These are phyloP conservation scores for Bombyx huttoni DNA, from an alignment of 2,888 invertebrate species.

Conservation along the genomic window DNA sequence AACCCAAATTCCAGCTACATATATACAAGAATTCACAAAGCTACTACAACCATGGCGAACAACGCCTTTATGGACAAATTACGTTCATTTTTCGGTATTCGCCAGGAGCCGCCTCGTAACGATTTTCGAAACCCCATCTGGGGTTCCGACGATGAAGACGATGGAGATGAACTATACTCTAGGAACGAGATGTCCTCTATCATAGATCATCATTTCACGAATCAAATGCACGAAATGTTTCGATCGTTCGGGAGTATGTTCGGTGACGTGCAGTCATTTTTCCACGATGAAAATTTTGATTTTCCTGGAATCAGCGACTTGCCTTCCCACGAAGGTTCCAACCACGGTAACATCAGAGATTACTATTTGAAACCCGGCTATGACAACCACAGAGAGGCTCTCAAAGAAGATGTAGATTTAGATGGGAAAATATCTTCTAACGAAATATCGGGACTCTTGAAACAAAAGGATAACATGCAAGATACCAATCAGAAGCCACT, in stretches of 20 bases:
- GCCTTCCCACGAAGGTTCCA: constrained; percentile 21
- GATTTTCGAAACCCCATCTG: constrained; percentile 65
- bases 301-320: constrained; percentile 16
- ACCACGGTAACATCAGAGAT: constrained; percentile 41
- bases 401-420: constrained; percentile 43
- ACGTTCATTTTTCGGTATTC: constrained; percentile 43
- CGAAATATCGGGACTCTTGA: constrained; percentile 52
- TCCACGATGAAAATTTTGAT: constrained; percentile 28
- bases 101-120: constrained; percentile 41
- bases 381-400: constrained; percentile 27
- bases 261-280: constrained; percentile 42
- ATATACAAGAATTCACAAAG: constrained; percentile 23
- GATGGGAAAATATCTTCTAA: constrained; percentile 58
- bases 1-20: constrained; percentile 12
- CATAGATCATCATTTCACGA: constrained; percentile 32
- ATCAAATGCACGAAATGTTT: constrained; percentile 52
- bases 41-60: constrained; percentile 22
- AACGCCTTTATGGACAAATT: constrained; percentile 44
- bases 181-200: constrained; percentile 30
- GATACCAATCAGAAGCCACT: constrained; percentile 15
- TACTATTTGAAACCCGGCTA: constrained; percentile 61
- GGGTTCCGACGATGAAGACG: constrained; percentile 59
- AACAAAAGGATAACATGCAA: constrained; percentile 31
- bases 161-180: constrained; percentile 52
- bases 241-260: constrained; percentile 46